Percentiles rank a stretch among this genome's conserved stretches.
phyloP scores from a whole-genome alignment of 2,797 vertebrate genomes.

The Margarornis squamiger region DNA sequence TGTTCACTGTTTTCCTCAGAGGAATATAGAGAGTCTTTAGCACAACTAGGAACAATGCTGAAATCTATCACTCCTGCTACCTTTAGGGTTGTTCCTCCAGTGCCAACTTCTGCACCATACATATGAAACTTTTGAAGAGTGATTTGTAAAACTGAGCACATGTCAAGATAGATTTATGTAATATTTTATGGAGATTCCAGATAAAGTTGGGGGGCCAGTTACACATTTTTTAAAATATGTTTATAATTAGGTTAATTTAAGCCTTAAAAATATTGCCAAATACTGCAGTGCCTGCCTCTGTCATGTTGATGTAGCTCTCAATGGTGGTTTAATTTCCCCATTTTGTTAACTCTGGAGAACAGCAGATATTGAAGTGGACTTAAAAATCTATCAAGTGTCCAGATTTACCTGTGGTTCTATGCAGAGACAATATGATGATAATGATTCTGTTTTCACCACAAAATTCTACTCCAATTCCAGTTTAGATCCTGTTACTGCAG shows the following conservation, averaged over 20 bases:
- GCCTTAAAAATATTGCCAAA: not conserved
- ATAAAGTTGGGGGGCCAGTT: not conserved
- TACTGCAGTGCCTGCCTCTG: not conserved
- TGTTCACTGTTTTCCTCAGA: not conserved
- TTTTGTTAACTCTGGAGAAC: not conserved
- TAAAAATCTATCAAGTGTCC: not conserved
- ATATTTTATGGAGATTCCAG: not conserved
- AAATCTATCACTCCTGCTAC: not conserved
- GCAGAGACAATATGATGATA: not conserved
- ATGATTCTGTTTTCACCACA: not conserved
- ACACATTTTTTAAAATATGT: not conserved
- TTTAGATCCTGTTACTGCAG: constrained; percentile 5
- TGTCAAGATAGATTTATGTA: not conserved
- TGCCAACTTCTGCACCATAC: not conserved
- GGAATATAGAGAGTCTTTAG: not conserved
- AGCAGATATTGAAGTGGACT: not conserved
- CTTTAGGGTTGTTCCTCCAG: not conserved
- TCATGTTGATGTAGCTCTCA: not conserved
- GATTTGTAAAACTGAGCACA: not conserved
- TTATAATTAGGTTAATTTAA: not conserved
- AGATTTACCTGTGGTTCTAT: not conserved
- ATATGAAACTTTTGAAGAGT: not conserved
- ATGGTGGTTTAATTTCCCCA: not conserved
- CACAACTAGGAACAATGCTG: not conserved
- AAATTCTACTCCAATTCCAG: not conserved